Percentiles rank a stretch among this genome's conserved stretches.
phyloP scores from a whole-genome alignment of 1,140 invertebrate species.

The Bombus fervidus region DNA sequence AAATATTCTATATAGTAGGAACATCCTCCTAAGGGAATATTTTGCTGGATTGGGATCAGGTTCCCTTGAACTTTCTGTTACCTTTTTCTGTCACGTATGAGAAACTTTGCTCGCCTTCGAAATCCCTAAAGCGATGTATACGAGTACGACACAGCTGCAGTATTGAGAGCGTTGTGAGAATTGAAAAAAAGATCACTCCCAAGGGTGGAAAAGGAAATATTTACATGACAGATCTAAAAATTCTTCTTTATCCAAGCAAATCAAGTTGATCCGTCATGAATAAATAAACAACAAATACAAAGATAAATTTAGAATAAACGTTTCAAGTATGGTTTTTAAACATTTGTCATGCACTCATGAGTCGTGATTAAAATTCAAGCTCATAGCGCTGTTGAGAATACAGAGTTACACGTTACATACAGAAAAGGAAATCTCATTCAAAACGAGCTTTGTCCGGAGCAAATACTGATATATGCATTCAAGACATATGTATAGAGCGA shows the following conservation, averaged over 20 bases:
- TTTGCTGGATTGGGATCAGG: background rate
- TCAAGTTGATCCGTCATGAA: background rate
- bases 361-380: background rate
- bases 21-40: background rate
- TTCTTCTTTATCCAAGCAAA: too few species aligned
- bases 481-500: background rate
- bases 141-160: background rate
- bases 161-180: background rate
- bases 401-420: background rate
- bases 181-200: slow-evolving; percentile 10
- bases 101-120: background rate
- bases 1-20: too few species aligned
- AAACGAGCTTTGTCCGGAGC: background rate
- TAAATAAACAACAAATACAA: background rate
- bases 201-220: background rate
- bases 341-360: background rate
- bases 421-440: background rate
- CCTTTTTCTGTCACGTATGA: background rate
- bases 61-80: background rate
- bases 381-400: background rate
- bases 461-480: background rate
- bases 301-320: background rate
- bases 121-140: slow-evolving; percentile 8
- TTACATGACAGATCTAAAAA: background rate
- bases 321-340: background rate